Conservation (phyloP, 2,888 invertebrate species). For the Boloria selene region DNA sequence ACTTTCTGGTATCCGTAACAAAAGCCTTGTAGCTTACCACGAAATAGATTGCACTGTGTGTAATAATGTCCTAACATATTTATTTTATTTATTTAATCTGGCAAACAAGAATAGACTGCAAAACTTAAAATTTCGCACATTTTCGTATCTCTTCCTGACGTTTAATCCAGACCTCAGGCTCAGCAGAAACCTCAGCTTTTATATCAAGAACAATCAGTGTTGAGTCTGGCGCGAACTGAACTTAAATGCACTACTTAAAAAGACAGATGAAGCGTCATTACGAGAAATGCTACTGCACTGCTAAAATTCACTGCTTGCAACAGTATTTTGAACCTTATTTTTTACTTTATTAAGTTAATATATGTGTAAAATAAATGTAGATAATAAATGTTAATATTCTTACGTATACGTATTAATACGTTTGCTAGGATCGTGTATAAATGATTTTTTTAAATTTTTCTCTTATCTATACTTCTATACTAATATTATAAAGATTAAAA, state of each 20-base stretch:
- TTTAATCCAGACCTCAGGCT: constrained; percentile 28
- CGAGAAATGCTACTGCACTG: constrained; percentile 34
- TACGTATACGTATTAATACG: no score
- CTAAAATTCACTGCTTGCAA: constrained; percentile 28
- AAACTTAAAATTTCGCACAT: constrained; percentile 19
- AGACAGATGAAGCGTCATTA: constrained; percentile 36
- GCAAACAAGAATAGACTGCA: background rate
- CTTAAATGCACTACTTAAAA: constrained; percentile 41
- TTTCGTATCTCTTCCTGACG: constrained; percentile 24
- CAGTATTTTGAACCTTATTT: constrained; percentile 12
- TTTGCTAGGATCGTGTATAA: no score
- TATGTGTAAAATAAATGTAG: background rate
- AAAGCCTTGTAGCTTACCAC: no score
- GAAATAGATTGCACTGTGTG: no score
- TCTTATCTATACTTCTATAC: no score
- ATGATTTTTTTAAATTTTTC: no score
- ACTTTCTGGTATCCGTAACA: no score
- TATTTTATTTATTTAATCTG: no score
- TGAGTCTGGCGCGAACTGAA: constrained; percentile 36
- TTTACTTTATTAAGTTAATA: constrained; percentile 1
- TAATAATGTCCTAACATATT: no score
- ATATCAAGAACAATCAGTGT: constrained; percentile 39
- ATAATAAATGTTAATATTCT: background rate
- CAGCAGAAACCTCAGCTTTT: constrained; percentile 34
- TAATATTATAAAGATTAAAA: no score